Evolutionary conservation across 2,888 invertebrate species (phyloP), one percentile per base, ranked within the genome.

Genomic region (Rhamphomyia laevipes): DNA sequence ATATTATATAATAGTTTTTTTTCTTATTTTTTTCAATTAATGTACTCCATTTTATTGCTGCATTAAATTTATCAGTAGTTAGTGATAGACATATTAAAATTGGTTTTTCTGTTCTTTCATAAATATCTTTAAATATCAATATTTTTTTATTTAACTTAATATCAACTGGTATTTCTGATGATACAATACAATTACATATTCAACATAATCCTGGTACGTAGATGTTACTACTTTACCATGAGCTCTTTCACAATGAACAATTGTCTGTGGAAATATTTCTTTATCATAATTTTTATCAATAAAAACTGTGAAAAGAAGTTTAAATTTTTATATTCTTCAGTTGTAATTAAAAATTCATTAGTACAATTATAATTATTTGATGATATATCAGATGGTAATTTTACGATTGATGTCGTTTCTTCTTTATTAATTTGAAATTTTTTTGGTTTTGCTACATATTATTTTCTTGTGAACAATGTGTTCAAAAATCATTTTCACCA

Each of bases 41-140:
- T 15, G 15, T 50, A 12, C 78, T 77, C 95, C 94, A 95, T 65
- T 86, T 88, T 0, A 84, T 60, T 0, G 89, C 87, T 0, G 91
- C 92, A 38, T 73, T 73, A 63, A 86, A 87, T 64, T 93, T 95
- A 58, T 84, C 85, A 0, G 92, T 91, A 17, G 74, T 73, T 0
- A 87, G 74, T 1, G 74, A 73, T 6, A 82, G 80, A 55, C 86
- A 87, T 4, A 95, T 72, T 0, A 95, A 73, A 65, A 95, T 86
- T 0, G 94, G 93, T 0, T 83, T 86, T 0, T 81, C 82, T 55
- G 76, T 77, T 51, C 80, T 74, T 0, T 81, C 77, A 63, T 87
- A 82, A 44, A 77, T 77, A 56, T 86, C 81, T 61, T 83, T 81
- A 42, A 74, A 74, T n/a, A 30, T 69, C 63, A 45, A 70, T 59